Conservation (phyloP, 1,140 invertebrate genomes). For the Apis laboriosa region DNA sequence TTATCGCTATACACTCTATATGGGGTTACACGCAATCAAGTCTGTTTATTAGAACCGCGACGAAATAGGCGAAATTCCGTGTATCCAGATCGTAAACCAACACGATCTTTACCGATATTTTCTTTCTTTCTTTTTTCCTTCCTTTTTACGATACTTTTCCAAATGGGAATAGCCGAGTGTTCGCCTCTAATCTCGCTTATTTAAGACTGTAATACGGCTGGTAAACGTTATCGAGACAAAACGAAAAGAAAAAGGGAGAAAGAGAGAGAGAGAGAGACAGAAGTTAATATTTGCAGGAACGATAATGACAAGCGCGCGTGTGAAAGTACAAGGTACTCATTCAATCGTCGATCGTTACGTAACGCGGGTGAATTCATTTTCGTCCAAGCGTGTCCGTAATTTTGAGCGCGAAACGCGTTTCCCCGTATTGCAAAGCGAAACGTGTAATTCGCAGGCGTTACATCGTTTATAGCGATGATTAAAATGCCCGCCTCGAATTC, state of each 20-base stretch:
- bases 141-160: conserved; percentile 2
- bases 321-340: conserved; percentile 18
- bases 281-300: conserved; percentile 14
- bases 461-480: conserved; percentile 31
- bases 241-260: background rate
- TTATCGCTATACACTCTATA: background rate
- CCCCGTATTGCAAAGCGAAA: conserved; percentile 21
- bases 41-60: background rate
- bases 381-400: conserved; percentile 31
- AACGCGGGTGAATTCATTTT: conserved; percentile 30
- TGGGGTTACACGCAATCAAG: background rate
- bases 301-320: conserved; percentile 16
- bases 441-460: conserved; percentile 42
- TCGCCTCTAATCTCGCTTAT: conserved; percentile 13
- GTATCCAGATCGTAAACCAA: conserved; percentile 10
- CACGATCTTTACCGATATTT: background rate
- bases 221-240: background rate
- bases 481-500: conserved; percentile 47
- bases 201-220: background rate
- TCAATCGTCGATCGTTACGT: conserved; percentile 16
- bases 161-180: background rate
- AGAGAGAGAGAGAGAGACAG: background rate
- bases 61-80: conserved; percentile 30
- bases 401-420: conserved; percentile 29
- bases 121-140: background rate